Evolutionary conservation across 2,113 vertebrate genomes (phyloP).

Genomic region (Holacanthus passer): DNA sequence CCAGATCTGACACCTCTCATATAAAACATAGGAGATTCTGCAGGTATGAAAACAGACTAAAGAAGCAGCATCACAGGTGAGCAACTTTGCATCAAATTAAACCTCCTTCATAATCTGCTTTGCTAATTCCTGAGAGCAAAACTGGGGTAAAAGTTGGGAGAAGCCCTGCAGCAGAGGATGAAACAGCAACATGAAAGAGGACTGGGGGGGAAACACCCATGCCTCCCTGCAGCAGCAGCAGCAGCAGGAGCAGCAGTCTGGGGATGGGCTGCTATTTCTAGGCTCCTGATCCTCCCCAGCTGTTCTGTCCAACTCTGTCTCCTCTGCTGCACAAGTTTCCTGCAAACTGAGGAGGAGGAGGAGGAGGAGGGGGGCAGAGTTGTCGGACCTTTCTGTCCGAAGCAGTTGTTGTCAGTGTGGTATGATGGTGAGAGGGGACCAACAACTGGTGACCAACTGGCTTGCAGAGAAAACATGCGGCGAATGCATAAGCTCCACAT

Average conservation of each 20-base stretch:
- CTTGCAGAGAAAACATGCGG: constrained; percentile 72
- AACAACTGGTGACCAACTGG: constrained; percentile 82
- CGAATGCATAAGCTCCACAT: constrained; percentile 75
- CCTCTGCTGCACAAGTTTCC: constrained; percentile 83
- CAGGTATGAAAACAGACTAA: not conserved
- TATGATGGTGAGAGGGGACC: constrained; percentile 70
- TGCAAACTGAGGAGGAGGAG: constrained; percentile 66
- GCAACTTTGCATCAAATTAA: not conserved
- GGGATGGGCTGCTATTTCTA: constrained; percentile 84
- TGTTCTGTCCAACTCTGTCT: constrained; percentile 82
- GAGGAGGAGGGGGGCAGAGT: constrained; percentile 84
- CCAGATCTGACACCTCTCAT: not conserved
- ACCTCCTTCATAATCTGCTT: not conserved
- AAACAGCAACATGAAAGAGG: constrained; percentile 72
- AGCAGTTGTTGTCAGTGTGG: constrained; percentile 81
- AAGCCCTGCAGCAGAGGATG: constrained; percentile 70
- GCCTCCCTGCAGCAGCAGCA: constrained; percentile 58
- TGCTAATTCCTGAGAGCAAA: not conserved
- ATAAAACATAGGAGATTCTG: not conserved
- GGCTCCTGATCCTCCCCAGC: constrained; percentile 90
- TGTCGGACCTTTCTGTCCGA: constrained; percentile 86
- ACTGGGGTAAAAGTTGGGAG: constrained; percentile 53
- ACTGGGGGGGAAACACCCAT: constrained; percentile 78
- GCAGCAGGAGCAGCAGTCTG: constrained; percentile 63
- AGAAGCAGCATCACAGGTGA: constrained; percentile 1